These are phyloP conservation scores for Muraenolepis orangiensis DNA, from an alignment of 2,797 vertebrate species.

Conservation along the genomic window DNA sequence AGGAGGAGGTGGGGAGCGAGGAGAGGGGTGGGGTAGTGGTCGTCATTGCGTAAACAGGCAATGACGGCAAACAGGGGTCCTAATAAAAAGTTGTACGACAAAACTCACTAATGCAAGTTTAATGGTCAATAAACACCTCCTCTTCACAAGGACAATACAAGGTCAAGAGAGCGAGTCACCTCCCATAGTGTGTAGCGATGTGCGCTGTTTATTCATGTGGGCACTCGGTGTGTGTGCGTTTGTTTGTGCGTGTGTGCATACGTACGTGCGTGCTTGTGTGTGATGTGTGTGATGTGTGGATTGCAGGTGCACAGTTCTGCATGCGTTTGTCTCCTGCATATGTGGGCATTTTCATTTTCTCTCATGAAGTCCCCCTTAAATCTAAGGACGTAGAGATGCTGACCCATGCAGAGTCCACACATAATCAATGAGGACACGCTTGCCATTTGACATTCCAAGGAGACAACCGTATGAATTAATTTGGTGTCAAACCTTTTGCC, in stretches of 20 bases:
- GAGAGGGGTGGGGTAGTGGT: not conserved
- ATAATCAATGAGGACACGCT: not conserved
- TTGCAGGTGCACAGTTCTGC: not conserved
- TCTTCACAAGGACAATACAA: not conserved
- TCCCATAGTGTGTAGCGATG: not conserved
- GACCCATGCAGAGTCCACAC: not conserved
- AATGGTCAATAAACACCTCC: slow-evolving; percentile 27
- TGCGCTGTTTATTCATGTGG: no score
- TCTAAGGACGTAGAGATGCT: slow-evolving; percentile 24
- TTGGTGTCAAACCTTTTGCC: not conserved
- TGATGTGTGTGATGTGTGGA: not conserved
- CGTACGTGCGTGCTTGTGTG: not conserved
- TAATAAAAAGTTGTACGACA: slow-evolving; percentile 6
- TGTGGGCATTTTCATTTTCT: slow-evolving; percentile 28
- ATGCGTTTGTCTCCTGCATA: slow-evolving; percentile 26
- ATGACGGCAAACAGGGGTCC: no score
- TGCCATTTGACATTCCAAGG: not conserved
- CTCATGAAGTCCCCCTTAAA: slow-evolving; percentile 39
- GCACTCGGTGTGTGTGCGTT: not conserved
- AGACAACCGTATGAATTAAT: not conserved
- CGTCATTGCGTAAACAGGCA: slow-evolving; percentile 10
- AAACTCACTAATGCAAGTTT: slow-evolving; percentile 27
- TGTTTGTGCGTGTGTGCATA: not conserved
- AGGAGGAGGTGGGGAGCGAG: no score
- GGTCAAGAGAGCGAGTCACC: not conserved